Base-by-base conservation (phyloP, 1,140 invertebrate species). In the Dysdera silvatica region DNA sequence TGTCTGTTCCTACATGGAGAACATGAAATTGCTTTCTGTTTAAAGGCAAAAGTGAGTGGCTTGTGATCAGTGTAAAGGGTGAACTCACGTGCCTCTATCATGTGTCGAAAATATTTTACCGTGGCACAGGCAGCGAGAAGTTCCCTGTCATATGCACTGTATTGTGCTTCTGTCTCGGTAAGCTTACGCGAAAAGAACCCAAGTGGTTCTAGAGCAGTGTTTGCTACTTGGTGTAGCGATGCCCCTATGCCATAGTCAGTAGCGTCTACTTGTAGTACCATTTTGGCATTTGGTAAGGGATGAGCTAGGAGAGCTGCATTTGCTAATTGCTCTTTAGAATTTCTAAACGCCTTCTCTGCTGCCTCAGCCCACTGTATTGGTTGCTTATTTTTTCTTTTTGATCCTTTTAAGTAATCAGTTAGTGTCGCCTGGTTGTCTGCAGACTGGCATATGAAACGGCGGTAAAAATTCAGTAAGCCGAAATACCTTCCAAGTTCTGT, bases 111-210 rank as follows among this genome's bases (percentile, higher is more conserved):
- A 56, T 70, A 56, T 23, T 68, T 67, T 0, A 76, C 64, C 8
- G 69, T 58, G 58, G 64, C 69, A n/a, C n/a, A n/a, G 5, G 69
- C 47, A 12, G 71, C 69, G 6, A 80, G 55, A 0, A 81, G 63
- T 68, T 82, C 79, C 6, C 75, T 56, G 61, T 78, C 76, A 69
- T 76, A 80, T 0, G 74, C 69, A 12, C 68, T 69, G 49, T 78
- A 77, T 20, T 55, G 28, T 23, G 2, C 33, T 51, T 72, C 60
- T 0, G 60, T 12, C 8, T 10, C 5, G 12, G 7, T 53, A 14
- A 73, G 61, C 26, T 54, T 43, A 12, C 59, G 37, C 20, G 59
- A 67, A 37, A 64, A 67, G 48, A 53, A 72, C 10, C 37, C 61
- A 5, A 73, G 37, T 28, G 71, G 56, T 31, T 57, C 51, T 26